Evolutionary conservation across 2,797 vertebrate genomes (phyloP).

Genomic region (Hozukius guyotensis): DNA sequence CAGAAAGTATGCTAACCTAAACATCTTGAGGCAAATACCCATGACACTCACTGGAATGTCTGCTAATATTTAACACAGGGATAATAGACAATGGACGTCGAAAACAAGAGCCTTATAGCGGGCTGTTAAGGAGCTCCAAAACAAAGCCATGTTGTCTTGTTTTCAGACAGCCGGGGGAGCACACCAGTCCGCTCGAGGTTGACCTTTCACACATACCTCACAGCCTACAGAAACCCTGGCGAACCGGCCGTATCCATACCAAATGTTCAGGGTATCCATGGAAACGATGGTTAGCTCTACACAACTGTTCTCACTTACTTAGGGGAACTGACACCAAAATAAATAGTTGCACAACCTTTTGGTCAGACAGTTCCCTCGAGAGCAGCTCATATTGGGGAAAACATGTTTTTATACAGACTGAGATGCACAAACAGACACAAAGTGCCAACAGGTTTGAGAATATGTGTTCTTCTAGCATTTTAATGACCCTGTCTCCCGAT

Average conservation of each 20-base stretch:
- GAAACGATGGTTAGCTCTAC: constrained; percentile 10
- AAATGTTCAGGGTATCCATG: constrained; percentile 40
- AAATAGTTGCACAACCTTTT: background rate
- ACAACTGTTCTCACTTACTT: background rate
- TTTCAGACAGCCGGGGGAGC: constrained; percentile 38
- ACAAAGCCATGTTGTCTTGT: constrained; percentile 51
- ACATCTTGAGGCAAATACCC: constrained; percentile 21
- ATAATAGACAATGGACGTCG: constrained; percentile 44
- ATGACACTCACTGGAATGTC: constrained; percentile 42
- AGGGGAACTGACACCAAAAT: constrained; percentile 6
- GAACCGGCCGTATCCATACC: background rate
- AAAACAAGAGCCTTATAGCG: constrained; percentile 20
- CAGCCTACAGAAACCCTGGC: constrained; percentile 16
- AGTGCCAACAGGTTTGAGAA: background rate
- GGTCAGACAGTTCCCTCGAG: background rate
- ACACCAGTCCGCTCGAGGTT: constrained; percentile 8
- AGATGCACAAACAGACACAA: background rate
- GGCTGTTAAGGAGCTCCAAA: constrained; percentile 14
- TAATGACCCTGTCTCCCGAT: constrained; percentile 10
- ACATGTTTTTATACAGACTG: background rate
- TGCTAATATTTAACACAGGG: constrained; percentile 38
- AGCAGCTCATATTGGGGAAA: background rate
- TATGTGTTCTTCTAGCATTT: background rate
- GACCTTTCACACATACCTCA: constrained; percentile 52
- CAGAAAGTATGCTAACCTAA: constrained; percentile 1